A percentile compares a stretch with the other conserved stretches of the same genome.
Conservation (phyloP, 2,797 vertebrate genomes). For the Hyperoplus lanceolatus region DNA sequence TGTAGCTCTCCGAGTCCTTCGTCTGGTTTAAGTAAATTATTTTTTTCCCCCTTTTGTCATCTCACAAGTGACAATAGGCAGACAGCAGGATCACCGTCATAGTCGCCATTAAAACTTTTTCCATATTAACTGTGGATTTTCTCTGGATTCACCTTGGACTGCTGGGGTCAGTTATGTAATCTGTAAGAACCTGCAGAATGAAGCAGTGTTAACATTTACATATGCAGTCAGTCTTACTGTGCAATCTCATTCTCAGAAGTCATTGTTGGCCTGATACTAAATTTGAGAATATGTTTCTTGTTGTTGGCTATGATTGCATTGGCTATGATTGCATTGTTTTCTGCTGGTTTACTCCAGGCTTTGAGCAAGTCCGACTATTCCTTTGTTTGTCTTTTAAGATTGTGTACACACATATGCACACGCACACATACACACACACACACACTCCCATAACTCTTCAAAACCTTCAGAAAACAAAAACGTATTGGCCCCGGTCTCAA, state of each 20-base stretch:
- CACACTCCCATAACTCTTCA: background rate
- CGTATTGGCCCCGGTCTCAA: background rate
- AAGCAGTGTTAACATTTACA: background rate
- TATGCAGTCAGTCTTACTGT: background rate
- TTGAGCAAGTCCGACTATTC: background rate
- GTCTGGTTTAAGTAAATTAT: background rate
- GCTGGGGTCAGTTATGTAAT: background rate
- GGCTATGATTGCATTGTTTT: background rate
- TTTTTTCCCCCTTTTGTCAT: background rate
- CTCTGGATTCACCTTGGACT: background rate
- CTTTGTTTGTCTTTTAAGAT: background rate
- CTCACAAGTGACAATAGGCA: constrained; percentile 1
- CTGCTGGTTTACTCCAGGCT: background rate
- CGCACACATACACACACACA: no score
- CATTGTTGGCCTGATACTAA: background rate
- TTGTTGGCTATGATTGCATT: background rate
- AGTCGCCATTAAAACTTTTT: background rate
- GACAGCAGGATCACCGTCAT: background rate
- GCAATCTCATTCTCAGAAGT: background rate
- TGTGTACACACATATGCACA: background rate
- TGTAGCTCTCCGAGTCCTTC: background rate
- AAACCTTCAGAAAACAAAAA: background rate
- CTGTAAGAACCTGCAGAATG: background rate
- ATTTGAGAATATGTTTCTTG: background rate
- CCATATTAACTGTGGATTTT: constrained; percentile 9